Evolutionary conservation across 2,888 invertebrate genomes (phyloP), one percentile per base, ranked within the genome.

Genomic region (Choreutis nemorana): DNA sequence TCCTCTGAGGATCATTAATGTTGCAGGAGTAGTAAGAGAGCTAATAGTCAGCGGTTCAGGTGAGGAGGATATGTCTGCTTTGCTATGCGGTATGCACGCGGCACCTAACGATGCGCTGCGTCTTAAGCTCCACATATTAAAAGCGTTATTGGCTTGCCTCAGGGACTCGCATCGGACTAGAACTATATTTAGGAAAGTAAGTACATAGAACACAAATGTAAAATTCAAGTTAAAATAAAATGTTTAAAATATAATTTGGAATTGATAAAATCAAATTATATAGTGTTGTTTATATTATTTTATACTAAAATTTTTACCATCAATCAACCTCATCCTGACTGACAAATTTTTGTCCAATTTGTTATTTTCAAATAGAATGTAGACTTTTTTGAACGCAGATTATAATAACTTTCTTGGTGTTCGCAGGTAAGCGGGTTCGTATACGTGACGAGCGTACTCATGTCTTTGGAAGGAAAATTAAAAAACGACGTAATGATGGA

Each of bases 151-250:
- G 35, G 86, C 88, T 30, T 97, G 97, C 45, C 80, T 99, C 31
- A 85, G 95, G 39, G 99, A 99, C 60, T 97, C 96, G 24, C 99
- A 99, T 72, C 85, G 97, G 33, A 95, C 96, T 0, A 84, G 99
- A 41, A 95, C 97, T 4, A 93, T 97, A 36, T 99, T 99, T 67
- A 86, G 99, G 43, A 97, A 97, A 82, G 95, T 84, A 59, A 18
- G 26, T 25, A 26, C 12, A 29, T 14, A n/a, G n/a, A n/a, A n/a
- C n/a, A n/a, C n/a, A n/a, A n/a, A n/a, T n/a, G n/a, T n/a, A n/a
- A 4, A 4, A 4, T 14, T 12, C 10, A 14, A 5, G 14, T 30
- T 14, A n/a, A 4, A n/a, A 8, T 23, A 7, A 31, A 11, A 31
- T 28, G 5, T 20, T 26, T 27, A 18, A 18, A 29, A 22, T 11